Conservation (phyloP, 2,797 vertebrate species). For the Oceanodroma leucorhoa region DNA sequence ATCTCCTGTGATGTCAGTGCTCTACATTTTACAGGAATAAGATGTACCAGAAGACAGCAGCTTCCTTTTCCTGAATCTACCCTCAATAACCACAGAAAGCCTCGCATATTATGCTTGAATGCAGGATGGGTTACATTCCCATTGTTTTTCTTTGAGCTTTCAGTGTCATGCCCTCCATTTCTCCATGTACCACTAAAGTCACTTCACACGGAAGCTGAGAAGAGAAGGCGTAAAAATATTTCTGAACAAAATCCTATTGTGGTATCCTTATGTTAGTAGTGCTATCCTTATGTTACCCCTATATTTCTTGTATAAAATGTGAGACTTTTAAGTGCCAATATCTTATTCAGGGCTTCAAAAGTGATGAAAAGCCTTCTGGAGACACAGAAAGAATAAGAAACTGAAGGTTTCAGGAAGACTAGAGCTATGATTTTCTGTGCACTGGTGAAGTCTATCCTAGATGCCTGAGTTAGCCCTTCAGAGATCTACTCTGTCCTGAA, state of each 20-base stretch:
- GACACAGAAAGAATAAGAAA: not conserved
- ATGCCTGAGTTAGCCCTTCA: not conserved
- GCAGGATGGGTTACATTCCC: not conserved
- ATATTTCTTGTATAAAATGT: not conserved
- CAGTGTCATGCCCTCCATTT: not conserved
- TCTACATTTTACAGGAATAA: not conserved
- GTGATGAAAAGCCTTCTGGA: not conserved
- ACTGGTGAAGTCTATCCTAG: not conserved
- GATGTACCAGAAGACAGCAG: not conserved
- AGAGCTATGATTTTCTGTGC: not conserved
- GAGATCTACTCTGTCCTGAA: not conserved
- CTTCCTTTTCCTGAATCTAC: not conserved
- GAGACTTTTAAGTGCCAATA: not conserved
- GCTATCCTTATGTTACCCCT: not conserved
- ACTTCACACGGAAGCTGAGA: not conserved
- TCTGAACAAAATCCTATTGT: not conserved
- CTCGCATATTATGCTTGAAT: not conserved
- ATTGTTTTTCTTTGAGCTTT: not conserved
- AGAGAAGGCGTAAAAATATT: not conserved
- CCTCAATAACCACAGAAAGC: not conserved
- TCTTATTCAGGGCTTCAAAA: not conserved
- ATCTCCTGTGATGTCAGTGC: not conserved
- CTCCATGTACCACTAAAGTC: not conserved
- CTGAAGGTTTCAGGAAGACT: not conserved
- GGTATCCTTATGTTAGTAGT: not conserved